phyloP scores from a whole-genome alignment of 2,888 invertebrate species.

The Ctenicera cuprea region DNA sequence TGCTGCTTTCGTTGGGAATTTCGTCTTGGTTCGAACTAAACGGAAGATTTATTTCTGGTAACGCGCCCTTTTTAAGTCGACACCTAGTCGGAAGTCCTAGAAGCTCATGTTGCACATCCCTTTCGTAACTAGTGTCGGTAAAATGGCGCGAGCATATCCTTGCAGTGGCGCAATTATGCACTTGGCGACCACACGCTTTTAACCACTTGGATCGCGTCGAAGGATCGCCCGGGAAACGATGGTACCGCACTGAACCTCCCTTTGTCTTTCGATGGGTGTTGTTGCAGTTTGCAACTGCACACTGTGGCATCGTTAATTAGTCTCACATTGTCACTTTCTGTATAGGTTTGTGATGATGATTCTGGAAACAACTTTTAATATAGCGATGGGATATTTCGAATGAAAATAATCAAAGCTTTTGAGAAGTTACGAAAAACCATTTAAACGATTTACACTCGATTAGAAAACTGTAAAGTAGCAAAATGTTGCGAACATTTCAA shows the following conservation, averaged over 20 bases:
- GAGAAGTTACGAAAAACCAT: no score
- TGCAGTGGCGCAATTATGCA: conserved; percentile 75
- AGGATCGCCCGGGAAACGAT: conserved; percentile 76
- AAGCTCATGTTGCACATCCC: conserved; percentile 76
- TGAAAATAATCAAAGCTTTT: no score
- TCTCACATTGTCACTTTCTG: conserved; percentile 19
- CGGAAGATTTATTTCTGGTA: conserved; percentile 61
- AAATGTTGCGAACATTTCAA: no score
- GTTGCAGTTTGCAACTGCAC: conserved; percentile 76
- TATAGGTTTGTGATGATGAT: no score
- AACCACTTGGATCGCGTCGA: conserved; percentile 74
- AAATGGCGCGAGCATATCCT: conserved; percentile 76
- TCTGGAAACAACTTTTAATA: background rate
- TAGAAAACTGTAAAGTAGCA: no score
- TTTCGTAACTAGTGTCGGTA: conserved; percentile 74
- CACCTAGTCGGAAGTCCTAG: conserved; percentile 75
- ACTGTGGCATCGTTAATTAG: conserved; percentile 74
- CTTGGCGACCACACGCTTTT: conserved; percentile 74
- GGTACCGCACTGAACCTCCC: conserved; percentile 76
- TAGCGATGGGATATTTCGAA: no score
- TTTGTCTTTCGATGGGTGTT: conserved; percentile 77
- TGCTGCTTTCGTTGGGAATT: conserved; percentile 60
- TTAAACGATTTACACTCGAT: no score
- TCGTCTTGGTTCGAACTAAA: conserved; percentile 50
- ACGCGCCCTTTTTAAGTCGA: conserved; percentile 74